These are phyloP conservation scores for Octodonta nipae DNA, from an alignment of 2,888 invertebrate genomes.

Conservation along the genomic window DNA sequence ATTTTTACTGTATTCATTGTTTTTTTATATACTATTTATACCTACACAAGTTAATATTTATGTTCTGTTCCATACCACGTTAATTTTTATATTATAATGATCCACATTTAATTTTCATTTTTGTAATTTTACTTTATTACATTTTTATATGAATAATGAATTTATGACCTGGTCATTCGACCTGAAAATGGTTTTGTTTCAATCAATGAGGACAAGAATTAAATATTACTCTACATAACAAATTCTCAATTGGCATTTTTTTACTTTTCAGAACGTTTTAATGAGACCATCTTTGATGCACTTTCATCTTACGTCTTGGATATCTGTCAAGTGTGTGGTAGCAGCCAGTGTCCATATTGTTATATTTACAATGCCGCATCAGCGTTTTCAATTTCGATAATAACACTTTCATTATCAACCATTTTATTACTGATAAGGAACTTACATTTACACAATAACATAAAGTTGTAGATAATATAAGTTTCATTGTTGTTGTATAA, in stretches of 20 bases:
- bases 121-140: too few relatives aligned
- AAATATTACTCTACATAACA: neutral
- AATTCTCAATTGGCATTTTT: conserved; percentile 4
- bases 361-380: conserved; percentile 63
- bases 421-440: conserved; percentile 23
- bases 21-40: too few relatives aligned
- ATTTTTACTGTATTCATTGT: too few relatives aligned
- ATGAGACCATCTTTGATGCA: conserved; percentile 82
- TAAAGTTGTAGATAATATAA: too few relatives aligned
- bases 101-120: too few relatives aligned
- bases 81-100: too few relatives aligned
- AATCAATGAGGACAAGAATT: neutral
- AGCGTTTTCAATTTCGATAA: conserved; percentile 24
- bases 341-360: conserved; percentile 87
- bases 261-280: conserved; percentile 64
- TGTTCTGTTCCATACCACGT: too few relatives aligned
- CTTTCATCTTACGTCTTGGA: conserved; percentile 74
- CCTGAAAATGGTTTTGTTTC: too few relatives aligned
- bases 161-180: too few relatives aligned
- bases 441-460: conserved; percentile 15
- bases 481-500: too few relatives aligned
- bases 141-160: too few relatives aligned
- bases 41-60: too few relatives aligned
- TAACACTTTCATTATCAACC: conserved; percentile 21
- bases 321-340: conserved; percentile 88